Conservation (phyloP, 2,888 invertebrate species). For the Lepeophtheirus nordmannii region DNA sequence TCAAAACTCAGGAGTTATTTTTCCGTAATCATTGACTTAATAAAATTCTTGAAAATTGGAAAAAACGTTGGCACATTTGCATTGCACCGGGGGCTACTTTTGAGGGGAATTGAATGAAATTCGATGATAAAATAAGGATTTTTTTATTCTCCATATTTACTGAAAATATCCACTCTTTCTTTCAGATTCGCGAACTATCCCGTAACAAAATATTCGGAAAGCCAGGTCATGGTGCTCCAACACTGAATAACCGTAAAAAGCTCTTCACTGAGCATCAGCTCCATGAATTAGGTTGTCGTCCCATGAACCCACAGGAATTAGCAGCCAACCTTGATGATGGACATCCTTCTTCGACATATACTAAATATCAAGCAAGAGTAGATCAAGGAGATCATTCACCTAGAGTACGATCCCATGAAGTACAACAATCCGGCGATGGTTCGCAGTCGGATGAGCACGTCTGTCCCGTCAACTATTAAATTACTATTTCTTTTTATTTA, state of each 20-base stretch:
- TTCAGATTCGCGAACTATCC: constrained; percentile 15
- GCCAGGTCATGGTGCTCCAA: constrained; percentile 24
- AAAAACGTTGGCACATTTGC: no score
- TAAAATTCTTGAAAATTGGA: no score
- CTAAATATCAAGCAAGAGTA: not conserved
- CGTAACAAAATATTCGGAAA: constrained; percentile 10
- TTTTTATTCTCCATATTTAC: no score
- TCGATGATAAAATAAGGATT: no score
- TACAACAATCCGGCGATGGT: not conserved
- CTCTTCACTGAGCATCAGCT: constrained; percentile 24
- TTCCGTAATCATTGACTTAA: no score
- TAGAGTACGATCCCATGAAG: not conserved
- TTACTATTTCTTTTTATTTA: no score
- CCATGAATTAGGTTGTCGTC: not conserved
- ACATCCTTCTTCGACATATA: not conserved
- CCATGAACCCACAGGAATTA: not conserved
- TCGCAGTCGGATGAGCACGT: not conserved
- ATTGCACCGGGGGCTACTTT: no score
- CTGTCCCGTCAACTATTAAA: not conserved
- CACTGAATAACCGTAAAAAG: constrained; percentile 20
- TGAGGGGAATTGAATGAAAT: no score
- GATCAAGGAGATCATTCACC: not conserved
- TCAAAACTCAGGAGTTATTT: no score
- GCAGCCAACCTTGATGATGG: not conserved
- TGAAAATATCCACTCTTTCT: not conserved